Evolutionary conservation across 1,140 invertebrate species (phyloP), one percentile per base, ranked within the genome.

Genomic region (Macrocentrus cingulum): DNA sequence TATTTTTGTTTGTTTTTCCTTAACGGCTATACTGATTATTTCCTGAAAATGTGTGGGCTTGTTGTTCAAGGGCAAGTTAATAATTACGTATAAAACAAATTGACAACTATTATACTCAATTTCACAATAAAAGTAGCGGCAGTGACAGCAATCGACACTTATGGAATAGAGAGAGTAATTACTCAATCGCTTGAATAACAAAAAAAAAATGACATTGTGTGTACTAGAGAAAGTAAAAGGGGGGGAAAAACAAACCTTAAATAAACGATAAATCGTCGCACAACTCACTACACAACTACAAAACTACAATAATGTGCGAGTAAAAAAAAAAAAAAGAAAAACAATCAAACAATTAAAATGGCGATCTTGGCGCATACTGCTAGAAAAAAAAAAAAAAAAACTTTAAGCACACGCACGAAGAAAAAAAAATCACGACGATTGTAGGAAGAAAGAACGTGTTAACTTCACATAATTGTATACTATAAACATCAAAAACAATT

Each of bases 231-330:
- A 57, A 49, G 49, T 55, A 56, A 36, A 39, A 48, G n/a, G n/a
- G n/a, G n/a, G 29, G 11, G 50, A 15, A 51, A 25, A 45, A 45
- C 46, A 51, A 51, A 37, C 18, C 54, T 56, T 56, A 56, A 25
- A 22, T 39, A 34, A 8, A 36, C 32, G 18, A 15, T 29, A 54
- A 23, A 37, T 52, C 23, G 36, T n/a, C n/a, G n/a, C n/a, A n/a
- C n/a, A 61, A 58, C 55, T 62, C 60, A 42, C 60, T 62, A 61
- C n/a, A n/a, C 53, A 18, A 25, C 59, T 61, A 62, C 60, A 19
- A 32, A n/a, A 53, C 60, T 62, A 62, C 25, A 42, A 42, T 34
- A 58, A 59, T 22, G 9, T 55, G 46, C 8, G 20, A 50, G 20
- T 42, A 56, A 45, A 49, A 44, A 48, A 23, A 55, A 55, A 48